phyloP scores from a whole-genome alignment of 2,888 invertebrate species.

The Nebria brevicollis region DNA sequence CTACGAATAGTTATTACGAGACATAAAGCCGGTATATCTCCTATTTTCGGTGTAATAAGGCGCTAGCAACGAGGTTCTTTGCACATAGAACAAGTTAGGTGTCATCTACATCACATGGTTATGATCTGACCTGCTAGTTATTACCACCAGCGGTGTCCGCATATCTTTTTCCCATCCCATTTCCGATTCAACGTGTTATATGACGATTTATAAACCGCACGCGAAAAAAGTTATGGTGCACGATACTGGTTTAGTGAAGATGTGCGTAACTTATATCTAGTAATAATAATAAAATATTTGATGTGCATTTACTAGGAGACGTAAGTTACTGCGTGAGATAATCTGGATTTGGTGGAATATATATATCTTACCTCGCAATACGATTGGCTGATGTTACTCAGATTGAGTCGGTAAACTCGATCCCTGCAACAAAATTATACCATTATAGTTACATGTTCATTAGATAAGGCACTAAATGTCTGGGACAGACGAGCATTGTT shows the following conservation, averaged over 20 bases:
- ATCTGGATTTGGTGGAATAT: constrained; percentile 49
- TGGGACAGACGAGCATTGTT: neutral
- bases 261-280: constrained; percentile 25
- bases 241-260: constrained; percentile 13
- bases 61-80: constrained; percentile 4
- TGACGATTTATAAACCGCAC: neutral
- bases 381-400: constrained; percentile 87
- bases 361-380: constrained; percentile 77
- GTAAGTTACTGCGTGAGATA: constrained; percentile 10
- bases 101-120: constrained; percentile 31
- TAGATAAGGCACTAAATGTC: neutral
- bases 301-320: constrained; percentile 31
- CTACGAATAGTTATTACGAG: neutral
- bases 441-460: constrained; percentile 3
- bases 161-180: neutral
- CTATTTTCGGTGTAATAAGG: constrained; percentile 29
- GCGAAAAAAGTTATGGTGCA: neutral
- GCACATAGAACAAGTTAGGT: constrained; percentile 29
- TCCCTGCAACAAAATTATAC: constrained; percentile 75
- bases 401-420: constrained; percentile 81
- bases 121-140: constrained; percentile 21
- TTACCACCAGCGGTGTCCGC: constrained; percentile 13
- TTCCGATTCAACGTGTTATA: neutral
- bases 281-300: constrained; percentile 43
- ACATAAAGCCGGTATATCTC: constrained; percentile 15